Percentiles rank a stretch among this genome's conserved stretches.
Evolutionary conservation across 2,888 invertebrate species (phyloP).

Genomic region (Ganaspis brasiliensis): DNA sequence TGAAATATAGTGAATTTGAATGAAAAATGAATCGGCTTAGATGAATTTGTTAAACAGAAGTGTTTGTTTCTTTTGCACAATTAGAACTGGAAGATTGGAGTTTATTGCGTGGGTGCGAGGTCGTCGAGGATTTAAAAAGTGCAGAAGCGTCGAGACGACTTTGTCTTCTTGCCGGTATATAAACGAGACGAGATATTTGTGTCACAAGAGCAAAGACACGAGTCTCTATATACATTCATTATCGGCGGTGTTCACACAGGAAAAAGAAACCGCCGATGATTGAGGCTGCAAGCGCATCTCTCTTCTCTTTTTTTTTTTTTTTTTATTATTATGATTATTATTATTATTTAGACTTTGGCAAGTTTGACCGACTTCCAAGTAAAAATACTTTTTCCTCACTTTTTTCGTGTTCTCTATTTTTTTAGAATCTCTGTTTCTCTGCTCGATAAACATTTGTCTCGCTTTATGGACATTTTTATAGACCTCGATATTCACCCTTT

Average conservation of each 20-base stretch:
- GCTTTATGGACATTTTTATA: slow-evolving; percentile 14
- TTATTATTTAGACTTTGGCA: slow-evolving; percentile 1
- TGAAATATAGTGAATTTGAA: not conserved
- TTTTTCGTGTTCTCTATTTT: not conserved
- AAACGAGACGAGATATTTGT: slow-evolving; percentile 40
- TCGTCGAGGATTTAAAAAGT: slow-evolving; percentile 49
- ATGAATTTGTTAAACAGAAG: not conserved
- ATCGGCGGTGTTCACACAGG: slow-evolving; percentile 19
- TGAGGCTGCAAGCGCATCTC: not conserved
- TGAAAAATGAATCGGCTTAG: not conserved
- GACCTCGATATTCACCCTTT: slow-evolving; percentile 16
- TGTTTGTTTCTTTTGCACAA: slow-evolving; percentile 38
- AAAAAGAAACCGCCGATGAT: not conserved
- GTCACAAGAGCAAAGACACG: slow-evolving; percentile 38
- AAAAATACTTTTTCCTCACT: not conserved
- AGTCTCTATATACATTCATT: not conserved
- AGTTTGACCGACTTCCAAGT: slow-evolving; percentile 22
- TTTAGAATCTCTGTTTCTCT: not conserved
- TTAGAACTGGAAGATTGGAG: not conserved
- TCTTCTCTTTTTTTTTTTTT: not conserved
- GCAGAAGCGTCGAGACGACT: slow-evolving; percentile 24
- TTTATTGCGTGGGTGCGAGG: slow-evolving; percentile 51
- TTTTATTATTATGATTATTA: not conserved
- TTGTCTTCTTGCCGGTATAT: slow-evolving; percentile 32
- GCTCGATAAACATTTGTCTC: slow-evolving; percentile 9